Base-by-base conservation (phyloP, 1,140 invertebrate genomes). In the Helicoverpa armigera region DNA sequence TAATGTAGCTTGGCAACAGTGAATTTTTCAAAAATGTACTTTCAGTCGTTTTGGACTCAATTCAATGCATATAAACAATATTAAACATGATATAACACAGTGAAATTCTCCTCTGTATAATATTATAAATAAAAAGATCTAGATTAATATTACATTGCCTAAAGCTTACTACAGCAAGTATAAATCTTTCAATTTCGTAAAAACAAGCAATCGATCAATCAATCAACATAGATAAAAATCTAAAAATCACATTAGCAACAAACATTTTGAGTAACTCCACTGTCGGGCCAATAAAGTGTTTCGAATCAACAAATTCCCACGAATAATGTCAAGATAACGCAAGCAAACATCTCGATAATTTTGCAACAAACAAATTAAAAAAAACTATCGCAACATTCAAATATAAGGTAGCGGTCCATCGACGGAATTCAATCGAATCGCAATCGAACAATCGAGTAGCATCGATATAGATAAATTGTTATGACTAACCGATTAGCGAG, bases 401-500 rank as follows among this genome's bases (percentile, higher is more conserved):
- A 77, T 65, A 67, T 35, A 54, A 53, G 18, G 61, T 77, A 77
- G 50, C 61, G 10, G 13, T 50, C 58, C 12, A 65, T 11, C 35
- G 54, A 60, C 50, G 61, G 48, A 65, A 63, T 16, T 31, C 56
- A 58, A 58, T 35, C 63, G 14, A 75, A 56, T 29, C 16, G 74
- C 74, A 77, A 77, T 65, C 48, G 50, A 48, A 75, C 58, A 75
- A 75, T 60, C 56, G 18, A 53, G 54, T 76, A 65, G 72, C 76
- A 80, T 82, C 78, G 69, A 78, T 60, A 77, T 48, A 69, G 54
- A 54, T 70, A 53, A 65, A 70, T 50, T 60, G 63, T 70, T 80
- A 82, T 76, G 61, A 78, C 63, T 78, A 80, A 87, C 83, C 84
- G 77, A 83, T 81, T 79, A 78, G 67, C 51, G 72, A 82, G 80